phyloP scores from a whole-genome alignment of 2,888 invertebrate genomes.

The Hypomecis punctinalis region DNA sequence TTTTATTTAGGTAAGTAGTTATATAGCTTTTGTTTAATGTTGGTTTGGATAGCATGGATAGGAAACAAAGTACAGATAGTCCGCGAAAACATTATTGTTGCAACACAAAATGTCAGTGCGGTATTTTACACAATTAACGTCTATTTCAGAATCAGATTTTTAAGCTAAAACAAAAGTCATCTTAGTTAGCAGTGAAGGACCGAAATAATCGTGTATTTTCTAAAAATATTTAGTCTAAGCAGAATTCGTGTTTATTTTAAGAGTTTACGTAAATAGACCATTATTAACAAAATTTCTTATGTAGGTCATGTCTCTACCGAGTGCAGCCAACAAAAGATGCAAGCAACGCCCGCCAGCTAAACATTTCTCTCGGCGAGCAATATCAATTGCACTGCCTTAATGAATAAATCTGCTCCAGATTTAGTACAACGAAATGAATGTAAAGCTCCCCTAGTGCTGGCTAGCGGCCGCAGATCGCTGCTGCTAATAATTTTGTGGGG shows the following conservation, averaged over 20 bases:
- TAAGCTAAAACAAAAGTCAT: too few species aligned
- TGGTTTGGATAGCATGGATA: too few species aligned
- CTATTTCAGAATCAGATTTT: too few species aligned
- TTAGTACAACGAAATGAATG: slow-evolving; percentile 33
- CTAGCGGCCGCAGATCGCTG: slow-evolving; percentile 48
- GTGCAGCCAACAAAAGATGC: slow-evolving; percentile 12
- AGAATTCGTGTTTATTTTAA: slow-evolving; percentile 4
- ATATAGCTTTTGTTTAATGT: too few species aligned
- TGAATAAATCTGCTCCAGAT: slow-evolving; percentile 27
- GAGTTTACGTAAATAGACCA: slow-evolving; percentile 1
- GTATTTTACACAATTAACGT: too few species aligned
- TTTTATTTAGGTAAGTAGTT: neutral
- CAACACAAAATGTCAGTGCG: too few species aligned
- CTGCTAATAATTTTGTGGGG: slow-evolving; percentile 67
- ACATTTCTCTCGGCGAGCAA: neutral
- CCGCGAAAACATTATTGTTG: too few species aligned
- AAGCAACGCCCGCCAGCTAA: slow-evolving; percentile 5
- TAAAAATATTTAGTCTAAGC: neutral
- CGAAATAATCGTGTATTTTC: too few species aligned
- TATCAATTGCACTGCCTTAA: slow-evolving; percentile 21
- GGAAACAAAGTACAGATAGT: too few species aligned
- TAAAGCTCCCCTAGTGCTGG: slow-evolving; percentile 46
- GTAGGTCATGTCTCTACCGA: slow-evolving; percentile 15
- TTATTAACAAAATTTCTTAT: neutral
- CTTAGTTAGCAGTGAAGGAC: too few species aligned